A percentile compares a stretch with the other conserved stretches of the same genome.
Evolutionary conservation across 64 coral and sea anemone species (phyloP).

Genomic region (Pocillopora verrucosa): DNA sequence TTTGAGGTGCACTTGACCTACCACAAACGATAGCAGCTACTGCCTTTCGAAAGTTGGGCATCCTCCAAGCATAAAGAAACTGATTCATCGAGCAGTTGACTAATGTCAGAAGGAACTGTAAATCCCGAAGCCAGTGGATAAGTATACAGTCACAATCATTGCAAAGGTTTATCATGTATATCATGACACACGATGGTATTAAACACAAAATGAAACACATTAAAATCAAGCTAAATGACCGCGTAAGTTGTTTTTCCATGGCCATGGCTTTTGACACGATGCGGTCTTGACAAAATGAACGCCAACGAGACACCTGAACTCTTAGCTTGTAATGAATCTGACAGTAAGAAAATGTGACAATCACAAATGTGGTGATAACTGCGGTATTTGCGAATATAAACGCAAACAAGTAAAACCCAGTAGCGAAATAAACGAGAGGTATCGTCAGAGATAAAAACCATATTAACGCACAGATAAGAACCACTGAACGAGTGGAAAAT

Average conservation of each 20-base stretch:
- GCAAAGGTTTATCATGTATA: conserved; percentile 86
- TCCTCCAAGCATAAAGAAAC: conserved; percentile 88
- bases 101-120: conserved; percentile 76
- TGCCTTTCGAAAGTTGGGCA: conserved; percentile 73
- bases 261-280: conserved; percentile 55
- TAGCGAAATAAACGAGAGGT: conserved; percentile 62
- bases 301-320: conserved; percentile 67
- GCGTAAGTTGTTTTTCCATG: conserved; percentile 67
- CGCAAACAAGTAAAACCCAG: conserved; percentile 72
- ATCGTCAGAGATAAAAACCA: conserved; percentile 60
- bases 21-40: conserved; percentile 20
- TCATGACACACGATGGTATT: conserved; percentile 75
- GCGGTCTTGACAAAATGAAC: conserved; percentile 36
- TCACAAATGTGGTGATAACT: conserved; percentile 46
- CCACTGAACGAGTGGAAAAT: conserved; percentile 47
- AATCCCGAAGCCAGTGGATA: conserved; percentile 87
- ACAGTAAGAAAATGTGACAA: conserved; percentile 73
- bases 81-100: conserved; percentile 85
- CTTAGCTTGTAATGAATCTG: conserved; percentile 75
- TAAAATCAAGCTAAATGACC: conserved; percentile 77
- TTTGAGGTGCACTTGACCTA: neutral
- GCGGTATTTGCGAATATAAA: conserved; percentile 87
- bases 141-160: conserved; percentile 54
- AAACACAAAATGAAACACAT: conserved; percentile 75
- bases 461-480: conserved; percentile 46